A percentile compares a stretch with the other conserved stretches of the same genome.
Conservation (phyloP, 1,140 invertebrate species). For the Bacillus rossius region DNA sequence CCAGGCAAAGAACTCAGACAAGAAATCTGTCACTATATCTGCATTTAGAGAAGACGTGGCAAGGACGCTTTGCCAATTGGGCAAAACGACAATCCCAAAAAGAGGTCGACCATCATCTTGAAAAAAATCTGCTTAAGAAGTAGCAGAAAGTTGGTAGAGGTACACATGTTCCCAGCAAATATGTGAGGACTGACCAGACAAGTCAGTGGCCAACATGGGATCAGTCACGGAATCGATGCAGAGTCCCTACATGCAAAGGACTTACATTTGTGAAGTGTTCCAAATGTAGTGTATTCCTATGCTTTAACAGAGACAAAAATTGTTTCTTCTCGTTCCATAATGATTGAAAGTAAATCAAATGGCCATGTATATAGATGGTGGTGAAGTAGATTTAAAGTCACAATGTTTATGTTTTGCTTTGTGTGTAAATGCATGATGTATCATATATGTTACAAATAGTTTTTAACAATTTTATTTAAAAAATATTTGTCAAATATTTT, state of each 20-base stretch:
- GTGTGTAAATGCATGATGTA: conserved; percentile 16
- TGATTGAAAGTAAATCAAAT: no score
- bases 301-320: not conserved
- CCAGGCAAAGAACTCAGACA: conserved; percentile 13
- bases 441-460: no score
- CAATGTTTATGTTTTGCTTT: conserved; percentile 14
- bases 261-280: not conserved
- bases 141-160: conserved; percentile 14
- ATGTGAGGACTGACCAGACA: conserved; percentile 33
- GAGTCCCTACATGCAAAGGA: conserved; percentile 22
- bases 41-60: conserved; percentile 16
- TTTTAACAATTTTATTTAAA: no score
- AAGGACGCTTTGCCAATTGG: conserved; percentile 13
- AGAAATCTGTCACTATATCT: not conserved
- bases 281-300: not conserved
- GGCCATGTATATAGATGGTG: no score
- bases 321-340: not conserved
- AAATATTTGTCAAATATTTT: no score
- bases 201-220: conserved; percentile 35
- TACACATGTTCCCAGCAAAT: conserved; percentile 26
- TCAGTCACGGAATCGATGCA: conserved; percentile 32
- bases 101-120: conserved; percentile 12
- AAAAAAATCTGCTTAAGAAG: not conserved
- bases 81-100: not conserved
- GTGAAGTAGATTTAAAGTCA: no score